These are phyloP conservation scores for Apocheima hispidaria DNA, from an alignment of 2,888 invertebrate species.

Conservation along the genomic window DNA sequence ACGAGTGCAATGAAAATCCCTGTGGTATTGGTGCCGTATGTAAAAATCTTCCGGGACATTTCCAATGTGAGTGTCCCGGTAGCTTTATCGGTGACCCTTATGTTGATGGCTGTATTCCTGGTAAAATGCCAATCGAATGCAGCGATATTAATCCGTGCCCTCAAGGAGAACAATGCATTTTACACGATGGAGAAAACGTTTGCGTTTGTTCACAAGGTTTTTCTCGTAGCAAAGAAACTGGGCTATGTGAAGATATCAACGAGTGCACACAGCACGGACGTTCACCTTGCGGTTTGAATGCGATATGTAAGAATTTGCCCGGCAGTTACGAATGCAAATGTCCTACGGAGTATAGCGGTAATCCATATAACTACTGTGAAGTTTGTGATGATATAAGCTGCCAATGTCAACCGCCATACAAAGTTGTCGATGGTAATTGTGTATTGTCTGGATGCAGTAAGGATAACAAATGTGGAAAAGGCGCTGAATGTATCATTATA, in stretches of 20 bases:
- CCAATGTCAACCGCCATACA: conserved; percentile 95
- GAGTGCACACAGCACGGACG: conserved; percentile 93
- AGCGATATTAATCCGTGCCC: conserved; percentile 92
- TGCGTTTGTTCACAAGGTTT: conserved; percentile 96
- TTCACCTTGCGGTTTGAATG: conserved; percentile 94
- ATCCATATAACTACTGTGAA: conserved; percentile 95
- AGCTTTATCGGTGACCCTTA: conserved; percentile 93
- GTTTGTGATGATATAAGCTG: conserved; percentile 94
- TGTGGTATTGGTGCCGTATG: conserved; percentile 95
- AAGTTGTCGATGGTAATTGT: conserved; percentile 93
- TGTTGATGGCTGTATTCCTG: conserved; percentile 90
- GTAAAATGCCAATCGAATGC: conserved; percentile 89
- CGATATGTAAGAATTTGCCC: conserved; percentile 96
- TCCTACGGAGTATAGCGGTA: conserved; percentile 94
- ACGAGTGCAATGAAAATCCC: conserved; percentile 93
- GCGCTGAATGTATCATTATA: conserved; percentile 96
- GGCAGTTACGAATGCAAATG: conserved; percentile 98
- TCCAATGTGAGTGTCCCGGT: conserved; percentile 95
- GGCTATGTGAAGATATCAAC: conserved; percentile 93
- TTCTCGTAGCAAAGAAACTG: conserved; percentile 90
- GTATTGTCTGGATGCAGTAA: conserved; percentile 93
- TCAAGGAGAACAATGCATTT: conserved; percentile 93
- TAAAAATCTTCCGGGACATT: conserved; percentile 94
- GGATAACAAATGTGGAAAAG: conserved; percentile 92
- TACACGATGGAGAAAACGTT: conserved; percentile 92